Base-by-base conservation (phyloP, 2,113 vertebrate genomes). In the Xyliphius kryptos region DNA sequence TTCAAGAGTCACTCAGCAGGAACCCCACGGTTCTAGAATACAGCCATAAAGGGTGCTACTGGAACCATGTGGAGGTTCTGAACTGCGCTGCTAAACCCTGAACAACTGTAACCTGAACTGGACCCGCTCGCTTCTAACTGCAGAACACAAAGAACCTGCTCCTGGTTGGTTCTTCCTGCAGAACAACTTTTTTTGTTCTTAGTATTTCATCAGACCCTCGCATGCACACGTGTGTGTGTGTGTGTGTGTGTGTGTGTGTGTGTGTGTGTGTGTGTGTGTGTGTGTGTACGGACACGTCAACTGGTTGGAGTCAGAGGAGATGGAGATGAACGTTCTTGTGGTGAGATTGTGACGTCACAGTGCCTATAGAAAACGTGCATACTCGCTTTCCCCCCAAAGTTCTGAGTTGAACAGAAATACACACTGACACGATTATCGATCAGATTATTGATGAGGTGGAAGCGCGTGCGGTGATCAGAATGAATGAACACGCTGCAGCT, bases 241-340 rank as follows among this genome's bases (percentile, higher is more conserved):
- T 32, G 51, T 53, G 49, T n/a, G 21, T 52, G 48, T 32, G 21
- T 9, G 13, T 22, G 14, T 9, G 20, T 26, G 21, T n/a, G 13
- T 32, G 21, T 52, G 21, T 26, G 50, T 54, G 51, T 15, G 52
- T 54, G 52, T 16, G 52, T 37, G 52, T 11, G 53, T 40, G 53
- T 8, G 53, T 40, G 37, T 56, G 17, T 43, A 43, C 3, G 37
- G 55, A 41, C 55, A 56, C 55, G 55, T 56, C 55, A 56, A 40
- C 36, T 41, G 16, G 9, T 20, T 20, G 15, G 10, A 54, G 52
- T 17, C 3, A 56, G 19, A 16, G 2, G 32, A 19, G 36, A 56
- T 5, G 6, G 10, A 10, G 16, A 6, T 17, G 37, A 36, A 17
- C 55, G 12, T 6, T 14, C 3, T 15, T 2, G 32, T 5, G 7